Conservation (phyloP, 2,797 vertebrate genomes). For the Neostethus bicornis region DNA sequence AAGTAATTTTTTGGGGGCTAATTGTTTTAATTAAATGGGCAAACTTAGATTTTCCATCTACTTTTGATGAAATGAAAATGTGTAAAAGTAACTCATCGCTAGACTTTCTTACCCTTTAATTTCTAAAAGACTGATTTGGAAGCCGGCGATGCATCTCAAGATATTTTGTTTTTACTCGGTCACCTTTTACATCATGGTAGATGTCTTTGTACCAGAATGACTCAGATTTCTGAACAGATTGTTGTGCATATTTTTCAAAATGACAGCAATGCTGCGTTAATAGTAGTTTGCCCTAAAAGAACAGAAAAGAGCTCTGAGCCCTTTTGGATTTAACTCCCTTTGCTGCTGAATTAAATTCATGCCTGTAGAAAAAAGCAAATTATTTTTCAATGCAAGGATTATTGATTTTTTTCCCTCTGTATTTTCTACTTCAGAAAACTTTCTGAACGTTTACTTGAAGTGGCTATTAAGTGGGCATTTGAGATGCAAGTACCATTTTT, state of each 20-base stretch:
- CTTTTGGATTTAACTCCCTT: neutral
- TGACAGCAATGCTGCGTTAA: constrained; percentile 4
- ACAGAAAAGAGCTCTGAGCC: neutral
- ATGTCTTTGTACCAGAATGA: constrained; percentile 1
- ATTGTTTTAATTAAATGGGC: too few relatives aligned
- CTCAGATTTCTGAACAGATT: constrained; percentile 1
- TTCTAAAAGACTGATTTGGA: neutral
- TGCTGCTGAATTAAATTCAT: neutral
- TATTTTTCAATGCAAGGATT: neutral
- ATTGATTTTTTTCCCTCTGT: neutral
- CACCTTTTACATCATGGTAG: neutral
- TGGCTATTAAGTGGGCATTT: neutral
- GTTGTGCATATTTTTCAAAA: constrained; percentile 1
- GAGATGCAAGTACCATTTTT: neutral
- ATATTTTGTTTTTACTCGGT: constrained; percentile 2
- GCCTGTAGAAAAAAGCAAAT: neutral
- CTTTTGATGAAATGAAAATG: neutral
- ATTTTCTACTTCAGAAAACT: neutral
- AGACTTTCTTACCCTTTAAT: neutral
- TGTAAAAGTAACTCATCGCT: neutral
- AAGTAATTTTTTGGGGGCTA: too few relatives aligned
- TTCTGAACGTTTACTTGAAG: neutral
- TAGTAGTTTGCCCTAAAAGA: constrained; percentile 1
- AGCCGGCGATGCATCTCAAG: neutral
- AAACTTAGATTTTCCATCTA: neutral